Evolutionary conservation across 2,113 vertebrate genomes (phyloP).

Genomic region (Crypturellus undulatus): DNA sequence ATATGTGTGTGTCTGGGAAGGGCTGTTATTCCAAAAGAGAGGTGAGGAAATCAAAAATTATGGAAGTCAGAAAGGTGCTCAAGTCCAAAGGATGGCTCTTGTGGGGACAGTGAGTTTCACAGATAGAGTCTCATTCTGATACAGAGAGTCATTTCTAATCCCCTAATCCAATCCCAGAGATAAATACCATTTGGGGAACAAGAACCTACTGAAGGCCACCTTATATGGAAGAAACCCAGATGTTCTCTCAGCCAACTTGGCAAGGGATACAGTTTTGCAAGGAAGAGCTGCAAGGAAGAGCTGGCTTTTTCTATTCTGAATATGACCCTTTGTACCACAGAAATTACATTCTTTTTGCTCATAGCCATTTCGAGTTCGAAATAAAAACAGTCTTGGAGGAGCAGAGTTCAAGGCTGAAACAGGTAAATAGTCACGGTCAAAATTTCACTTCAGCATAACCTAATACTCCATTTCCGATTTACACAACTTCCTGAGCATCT

Average conservation of each 20-base stretch:
- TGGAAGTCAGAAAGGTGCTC: background rate
- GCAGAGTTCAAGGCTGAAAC: conserved; percentile 26
- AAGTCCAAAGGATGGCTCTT: background rate
- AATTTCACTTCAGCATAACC: background rate
- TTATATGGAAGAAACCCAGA: background rate
- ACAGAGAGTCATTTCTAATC: background rate
- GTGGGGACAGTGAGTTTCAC: background rate
- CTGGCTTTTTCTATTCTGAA: background rate
- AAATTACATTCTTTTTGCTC: background rate
- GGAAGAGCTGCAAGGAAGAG: conserved; percentile 16
- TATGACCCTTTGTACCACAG: conserved; percentile 3
- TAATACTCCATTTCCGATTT: background rate
- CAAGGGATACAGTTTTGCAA: background rate
- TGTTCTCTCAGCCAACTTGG: conserved; percentile 25
- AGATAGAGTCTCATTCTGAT: background rate
- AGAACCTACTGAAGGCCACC: background rate
- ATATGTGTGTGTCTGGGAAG: no score
- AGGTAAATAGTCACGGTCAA: conserved; percentile 21
- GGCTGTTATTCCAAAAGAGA: background rate
- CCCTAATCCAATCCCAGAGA: background rate
- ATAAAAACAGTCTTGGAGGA: background rate
- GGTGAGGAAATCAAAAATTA: background rate
- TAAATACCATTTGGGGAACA: background rate
- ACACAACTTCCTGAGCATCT: conserved; percentile 23
- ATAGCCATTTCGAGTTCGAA: background rate